A percentile compares a stretch with the other conserved stretches of the same genome.
Conservation (phyloP, 2,113 vertebrate species). For the Clarias batrachus region DNA sequence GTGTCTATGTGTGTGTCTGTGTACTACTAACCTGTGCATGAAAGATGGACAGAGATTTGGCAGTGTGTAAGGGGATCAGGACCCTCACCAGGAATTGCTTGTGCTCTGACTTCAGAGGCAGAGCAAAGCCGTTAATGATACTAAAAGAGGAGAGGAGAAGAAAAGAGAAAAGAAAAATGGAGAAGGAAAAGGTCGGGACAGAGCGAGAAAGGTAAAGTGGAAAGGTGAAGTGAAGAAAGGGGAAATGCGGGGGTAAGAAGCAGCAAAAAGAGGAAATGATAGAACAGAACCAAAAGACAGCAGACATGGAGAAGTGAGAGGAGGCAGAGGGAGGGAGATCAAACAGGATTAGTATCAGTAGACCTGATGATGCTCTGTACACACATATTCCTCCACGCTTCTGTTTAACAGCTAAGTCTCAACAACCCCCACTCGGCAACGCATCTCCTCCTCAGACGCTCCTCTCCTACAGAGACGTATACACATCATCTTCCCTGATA, state of each 20-base stretch:
- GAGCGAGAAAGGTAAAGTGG: neutral
- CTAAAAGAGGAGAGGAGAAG: conserved; percentile 58
- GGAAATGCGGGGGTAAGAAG: neutral
- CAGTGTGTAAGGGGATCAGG: conserved; percentile 88
- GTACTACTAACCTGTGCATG: conserved; percentile 83
- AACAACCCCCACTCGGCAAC: conserved; percentile 1
- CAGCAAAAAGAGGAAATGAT: conserved; percentile 1
- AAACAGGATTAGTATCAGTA: conserved; percentile 55
- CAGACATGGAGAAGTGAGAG: conserved; percentile 35
- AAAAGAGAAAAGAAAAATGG: neutral
- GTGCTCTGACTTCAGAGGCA: conserved; percentile 90
- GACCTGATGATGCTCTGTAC: conserved; percentile 40
- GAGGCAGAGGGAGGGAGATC: conserved; percentile 24
- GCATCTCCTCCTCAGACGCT: conserved; percentile 14
- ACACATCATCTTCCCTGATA: neutral
- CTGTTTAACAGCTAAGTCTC: conserved; percentile 51
- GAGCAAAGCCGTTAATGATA: conserved; percentile 91
- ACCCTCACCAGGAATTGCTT: conserved; percentile 92
- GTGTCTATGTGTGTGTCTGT: neutral
- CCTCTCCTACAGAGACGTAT: neutral
- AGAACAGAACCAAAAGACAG: conserved; percentile 10
- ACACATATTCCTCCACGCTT: conserved; percentile 28
- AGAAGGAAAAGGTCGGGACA: neutral
- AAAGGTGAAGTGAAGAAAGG: neutral
- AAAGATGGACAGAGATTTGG: conserved; percentile 89